Conservation (phyloP, 35 echinoderm and acorn worm species). For the Hemicentrotus pulcherrimus region DNA sequence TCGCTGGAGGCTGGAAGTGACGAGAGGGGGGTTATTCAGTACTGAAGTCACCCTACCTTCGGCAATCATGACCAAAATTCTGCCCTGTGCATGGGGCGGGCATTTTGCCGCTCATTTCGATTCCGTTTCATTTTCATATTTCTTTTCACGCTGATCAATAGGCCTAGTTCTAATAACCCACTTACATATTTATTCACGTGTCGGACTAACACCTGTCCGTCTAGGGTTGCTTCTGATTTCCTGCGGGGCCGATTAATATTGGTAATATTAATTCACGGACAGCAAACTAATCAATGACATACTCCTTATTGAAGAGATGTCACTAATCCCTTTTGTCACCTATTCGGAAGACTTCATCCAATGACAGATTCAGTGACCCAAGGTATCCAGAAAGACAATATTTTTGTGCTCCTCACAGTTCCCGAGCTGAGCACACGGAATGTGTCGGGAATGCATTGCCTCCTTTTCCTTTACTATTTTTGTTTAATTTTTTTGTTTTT, state of each 20-base stretch:
- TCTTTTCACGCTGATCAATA: conserved; percentile 41
- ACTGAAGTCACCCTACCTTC: conserved; percentile 16
- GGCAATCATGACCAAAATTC: conserved; percentile 10
- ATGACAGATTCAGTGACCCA: neutral
- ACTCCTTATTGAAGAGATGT: conserved; percentile 1
- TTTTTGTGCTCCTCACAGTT: no score
- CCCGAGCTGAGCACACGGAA: no score
- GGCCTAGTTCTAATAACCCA: conserved; percentile 45
- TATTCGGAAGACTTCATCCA: neutral
- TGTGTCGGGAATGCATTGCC: no score
- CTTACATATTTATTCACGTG: conserved; percentile 44
- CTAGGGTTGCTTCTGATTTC: conserved; percentile 5
- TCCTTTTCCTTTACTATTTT: no score
- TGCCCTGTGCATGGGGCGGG: neutral
- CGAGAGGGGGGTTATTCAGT: neutral
- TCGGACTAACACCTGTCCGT: conserved; percentile 35
- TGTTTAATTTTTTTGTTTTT: no score
- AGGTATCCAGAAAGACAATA: no score
- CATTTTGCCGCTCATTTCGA: conserved; percentile 22
- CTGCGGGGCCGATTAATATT: conserved; percentile 39
- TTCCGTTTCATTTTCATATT: conserved; percentile 41
- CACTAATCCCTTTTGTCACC: neutral
- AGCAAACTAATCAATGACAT: conserved; percentile 44
- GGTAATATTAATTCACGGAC: conserved; percentile 48
- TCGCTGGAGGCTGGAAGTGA: neutral